phyloP scores from a whole-genome alignment of 2,113 vertebrate species.

The Gila orcuttii region DNA sequence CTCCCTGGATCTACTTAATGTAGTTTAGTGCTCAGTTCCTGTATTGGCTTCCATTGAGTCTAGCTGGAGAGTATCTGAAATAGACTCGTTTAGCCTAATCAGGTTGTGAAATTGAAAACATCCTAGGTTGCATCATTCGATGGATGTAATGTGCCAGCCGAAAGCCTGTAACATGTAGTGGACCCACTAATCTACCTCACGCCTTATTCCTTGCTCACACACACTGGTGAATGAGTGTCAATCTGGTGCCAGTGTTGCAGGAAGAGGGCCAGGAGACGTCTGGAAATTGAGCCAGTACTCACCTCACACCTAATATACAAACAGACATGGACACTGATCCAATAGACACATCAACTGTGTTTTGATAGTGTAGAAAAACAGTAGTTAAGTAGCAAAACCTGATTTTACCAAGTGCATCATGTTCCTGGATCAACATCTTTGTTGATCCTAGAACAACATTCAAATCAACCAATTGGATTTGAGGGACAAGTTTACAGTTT shows the following conservation, averaged over 20 bases:
- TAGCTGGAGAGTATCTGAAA: slow-evolving; percentile 28
- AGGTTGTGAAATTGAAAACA: slow-evolving; percentile 56
- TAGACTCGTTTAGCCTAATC: slow-evolving; percentile 34
- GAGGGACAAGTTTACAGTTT: no score
- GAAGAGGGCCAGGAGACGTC: slow-evolving; percentile 45
- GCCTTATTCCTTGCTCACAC: background rate
- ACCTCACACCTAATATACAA: slow-evolving; percentile 37
- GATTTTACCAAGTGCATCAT: no score
- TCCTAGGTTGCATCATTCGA: slow-evolving; percentile 51
- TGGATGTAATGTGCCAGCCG: slow-evolving; percentile 42
- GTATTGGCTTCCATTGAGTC: slow-evolving; percentile 44
- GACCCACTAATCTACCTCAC: slow-evolving; percentile 22
- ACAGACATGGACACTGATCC: slow-evolving; percentile 22
- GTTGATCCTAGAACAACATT: no score
- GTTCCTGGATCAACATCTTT: no score
- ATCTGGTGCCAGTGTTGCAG: slow-evolving; percentile 15
- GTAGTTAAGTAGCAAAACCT: background rate
- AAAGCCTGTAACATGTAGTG: background rate
- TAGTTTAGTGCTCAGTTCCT: slow-evolving; percentile 45
- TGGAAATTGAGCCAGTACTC: slow-evolving; percentile 16
- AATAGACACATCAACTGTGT: slow-evolving; percentile 20
- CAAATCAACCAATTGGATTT: no score
- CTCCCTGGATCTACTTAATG: slow-evolving; percentile 54
- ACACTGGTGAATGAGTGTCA: slow-evolving; percentile 42
- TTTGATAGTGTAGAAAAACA: slow-evolving; percentile 12